Base-by-base conservation (phyloP, 1,140 invertebrate species). In the Globodera rostochiensis region DNA sequence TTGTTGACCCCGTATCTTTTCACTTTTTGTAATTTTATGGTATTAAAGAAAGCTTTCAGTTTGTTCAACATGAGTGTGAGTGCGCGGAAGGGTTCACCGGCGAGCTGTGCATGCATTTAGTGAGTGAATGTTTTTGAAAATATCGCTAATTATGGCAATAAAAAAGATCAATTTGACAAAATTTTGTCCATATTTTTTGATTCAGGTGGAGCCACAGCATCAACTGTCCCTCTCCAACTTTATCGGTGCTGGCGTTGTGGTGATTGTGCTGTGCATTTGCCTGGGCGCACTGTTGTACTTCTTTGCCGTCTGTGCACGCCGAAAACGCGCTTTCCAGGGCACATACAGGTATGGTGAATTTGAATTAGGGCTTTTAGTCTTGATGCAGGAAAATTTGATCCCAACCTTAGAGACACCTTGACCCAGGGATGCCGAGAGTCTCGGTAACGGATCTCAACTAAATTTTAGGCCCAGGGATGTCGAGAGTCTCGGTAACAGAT, bases 301-400 rank as follows among this genome's bases (percentile, higher is more conserved):
- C 46, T 87, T 89, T 73, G 87, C 88, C n/a, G 80, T 80, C n/a
- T 78, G 77, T 69, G 67, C 79, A 7, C 77, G 80, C 9, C 81
- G 75, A 36, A 80, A 83, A 50, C 21, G 86, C 4, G 85, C 86
- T 66, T 84, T 80, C 69, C 87, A 86, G 69, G 84, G 86, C 11
- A 97, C 96, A 0, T 98, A 99, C 91, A 83, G 81, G 60, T 78
- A 21, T 15, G 6, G 36, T 19, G 19, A 64, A 64, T 64, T 25
- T 19, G 15, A 15, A 13, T 19, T 19, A 6, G 11, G 5, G 1
- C 1, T 6, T 25, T 64, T 6, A 64, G 19, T 19, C 6, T 19
- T 19, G 19, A 64, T 19, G 57, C 5, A 1, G 57, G 2, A 64
- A 64, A 64, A 53, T 53, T 53, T 53, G 53, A 9, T 53, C 9